Base-by-base conservation (phyloP, 2,113 vertebrate species). In the Tupaia chinensis region DNA sequence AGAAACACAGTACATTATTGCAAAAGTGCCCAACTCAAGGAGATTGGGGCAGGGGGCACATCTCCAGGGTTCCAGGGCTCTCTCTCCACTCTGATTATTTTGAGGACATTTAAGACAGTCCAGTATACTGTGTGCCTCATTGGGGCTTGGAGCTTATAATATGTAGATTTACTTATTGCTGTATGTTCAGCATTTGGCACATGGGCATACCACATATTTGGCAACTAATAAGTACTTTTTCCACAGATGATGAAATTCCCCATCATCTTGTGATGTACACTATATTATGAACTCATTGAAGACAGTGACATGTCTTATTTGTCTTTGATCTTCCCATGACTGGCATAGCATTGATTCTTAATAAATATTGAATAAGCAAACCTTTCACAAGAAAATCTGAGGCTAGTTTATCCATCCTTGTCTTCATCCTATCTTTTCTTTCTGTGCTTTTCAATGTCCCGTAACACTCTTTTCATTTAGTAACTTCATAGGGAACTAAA, bases 231-330 rank as follows among this genome's bases (percentile, higher is more conserved):
- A 81, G 19, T 87, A 7, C 86, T 89, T 95, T 16, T 76, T 82
- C 9, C 14, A 32, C 22, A 53, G 44, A 44, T 72, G 68, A 83
- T 95, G 23, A 70, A 72, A 95, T 69, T 65, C 22, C 27, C 16
- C 83, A 58, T 86, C 32, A n/a, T 93, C 8, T 78, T 91, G 44
- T 9, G 14, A 85, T 58, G 34, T 32, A 85, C 20, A 34, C 15
- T 91, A 84, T 70, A 70, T 97, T 89, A 60, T 77, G 58, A 89
- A n/a, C 53, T 85, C 15, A 22, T 91, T 70, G 60, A 93, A 86
- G 76, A 56, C 56, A 88, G 68, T 81, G 20, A 61, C 53, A 74
- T 91, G 7, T 54, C 22, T 72, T 79, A 80, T 68, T 91, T 95
- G 74, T 88, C 16, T 91, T 94, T 89, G 14, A n/a, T 53, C 78